Percentiles rank a stretch among this genome's conserved stretches.
These are phyloP conservation scores for Muraenolepis orangiensis DNA, from an alignment of 2,797 vertebrate genomes.

Conservation along the genomic window DNA sequence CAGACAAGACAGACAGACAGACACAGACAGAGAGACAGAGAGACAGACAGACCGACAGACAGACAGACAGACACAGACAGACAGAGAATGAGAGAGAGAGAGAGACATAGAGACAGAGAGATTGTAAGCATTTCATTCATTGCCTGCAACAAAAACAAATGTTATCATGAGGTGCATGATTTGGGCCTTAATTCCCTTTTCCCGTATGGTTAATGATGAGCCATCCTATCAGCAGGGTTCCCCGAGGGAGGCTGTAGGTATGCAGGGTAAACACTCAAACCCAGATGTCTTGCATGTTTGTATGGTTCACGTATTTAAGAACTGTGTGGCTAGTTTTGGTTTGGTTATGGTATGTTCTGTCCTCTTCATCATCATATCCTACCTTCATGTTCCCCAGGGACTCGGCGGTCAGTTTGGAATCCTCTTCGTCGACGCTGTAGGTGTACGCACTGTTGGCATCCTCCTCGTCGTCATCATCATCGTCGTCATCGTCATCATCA, in stretches of 20 bases:
- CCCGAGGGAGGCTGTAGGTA: background rate
- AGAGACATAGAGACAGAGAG: background rate
- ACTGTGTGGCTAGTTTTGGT: background rate
- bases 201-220: no score
- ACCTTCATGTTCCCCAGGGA: conserved; percentile 47
- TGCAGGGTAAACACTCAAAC: background rate
- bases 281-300: no score
- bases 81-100: background rate
- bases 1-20: no score
- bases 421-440: conserved; percentile 72
- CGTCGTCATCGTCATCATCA: conserved; percentile 52
- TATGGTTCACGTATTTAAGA: background rate
- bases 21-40: no score
- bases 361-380: background rate
- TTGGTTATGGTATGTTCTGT: background rate
- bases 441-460: conserved; percentile 70
- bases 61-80: background rate
- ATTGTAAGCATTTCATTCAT: no score
- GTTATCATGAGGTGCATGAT: no score
- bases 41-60: no score
- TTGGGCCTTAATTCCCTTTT: no score
- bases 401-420: conserved; percentile 44
- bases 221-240: no score
- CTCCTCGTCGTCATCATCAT: conserved; percentile 51
- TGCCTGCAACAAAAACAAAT: no score